phyloP scores from a whole-genome alignment of 2,797 vertebrate species.

The Leuciscus waleckii region DNA sequence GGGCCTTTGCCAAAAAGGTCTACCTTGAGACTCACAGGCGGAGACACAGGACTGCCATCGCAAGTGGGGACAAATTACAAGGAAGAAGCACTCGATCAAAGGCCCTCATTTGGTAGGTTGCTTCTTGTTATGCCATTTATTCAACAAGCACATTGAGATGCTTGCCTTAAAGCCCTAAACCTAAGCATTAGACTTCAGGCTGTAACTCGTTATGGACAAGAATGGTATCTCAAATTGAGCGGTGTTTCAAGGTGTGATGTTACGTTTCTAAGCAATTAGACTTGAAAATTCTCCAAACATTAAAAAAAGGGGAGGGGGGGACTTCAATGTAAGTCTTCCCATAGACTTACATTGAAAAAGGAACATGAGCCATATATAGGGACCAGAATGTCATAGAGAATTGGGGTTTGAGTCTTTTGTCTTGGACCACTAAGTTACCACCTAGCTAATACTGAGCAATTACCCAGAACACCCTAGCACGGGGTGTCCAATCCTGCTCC shows the following conservation, averaged over 20 bases:
- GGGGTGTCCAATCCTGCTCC: not conserved
- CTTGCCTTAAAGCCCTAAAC: not conserved
- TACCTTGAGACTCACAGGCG: constrained; percentile 97
- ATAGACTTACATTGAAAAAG: not conserved
- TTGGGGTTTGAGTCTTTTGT: not conserved
- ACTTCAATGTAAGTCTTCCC: too few relatives aligned
- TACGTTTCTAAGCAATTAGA: not conserved
- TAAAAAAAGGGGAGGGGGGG: not conserved
- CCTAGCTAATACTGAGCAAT: not conserved
- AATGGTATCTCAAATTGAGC: not conserved
- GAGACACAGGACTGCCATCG: constrained; percentile 83
- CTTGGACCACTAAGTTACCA: not conserved
- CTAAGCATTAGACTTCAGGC: not conserved
- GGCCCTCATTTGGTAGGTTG: constrained; percentile 90
- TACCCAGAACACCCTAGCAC: not conserved
- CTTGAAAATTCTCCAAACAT: not conserved
- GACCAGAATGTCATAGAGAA: not conserved
- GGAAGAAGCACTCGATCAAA: constrained; percentile 93
- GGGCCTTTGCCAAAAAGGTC: constrained; percentile 97
- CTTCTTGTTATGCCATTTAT: constrained; percentile 3
- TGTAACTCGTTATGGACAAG: not conserved
- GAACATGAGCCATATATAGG: not conserved
- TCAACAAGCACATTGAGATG: constrained; percentile 9
- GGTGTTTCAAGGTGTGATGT: not conserved
- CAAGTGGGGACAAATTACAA: constrained; percentile 86